A percentile compares a stretch with the other conserved stretches of the same genome.
phyloP scores from a whole-genome alignment of 2,888 invertebrate species.

The Meteorus colon region DNA sequence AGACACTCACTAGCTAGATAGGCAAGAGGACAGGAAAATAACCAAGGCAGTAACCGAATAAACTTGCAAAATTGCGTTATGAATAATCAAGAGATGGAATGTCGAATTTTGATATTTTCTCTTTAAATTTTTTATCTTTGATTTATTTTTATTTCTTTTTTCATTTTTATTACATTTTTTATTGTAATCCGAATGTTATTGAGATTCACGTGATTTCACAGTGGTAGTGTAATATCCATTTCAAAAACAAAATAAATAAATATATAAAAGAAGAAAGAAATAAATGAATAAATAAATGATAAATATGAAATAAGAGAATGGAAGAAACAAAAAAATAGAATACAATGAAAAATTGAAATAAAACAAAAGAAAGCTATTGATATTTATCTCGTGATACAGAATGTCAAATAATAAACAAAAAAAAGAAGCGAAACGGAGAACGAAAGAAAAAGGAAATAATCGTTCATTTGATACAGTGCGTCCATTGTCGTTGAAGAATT shows the following conservation, averaged over 20 bases:
- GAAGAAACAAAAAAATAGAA: background rate
- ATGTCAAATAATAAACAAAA: slow-evolving; percentile 48
- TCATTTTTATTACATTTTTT: background rate
- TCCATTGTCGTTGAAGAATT: slow-evolving; percentile 52
- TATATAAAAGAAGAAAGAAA: background rate
- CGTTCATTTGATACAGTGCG: slow-evolving; percentile 35
- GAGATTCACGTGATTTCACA: slow-evolving; percentile 4
- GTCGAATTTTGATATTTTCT: slow-evolving; percentile 23
- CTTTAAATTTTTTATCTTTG: background rate
- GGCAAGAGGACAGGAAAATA: background rate
- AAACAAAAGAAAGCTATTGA: slow-evolving; percentile 25
- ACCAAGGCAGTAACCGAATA: slow-evolving; percentile 4
- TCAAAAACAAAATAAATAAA: background rate
- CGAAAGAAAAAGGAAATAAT: slow-evolving; percentile 31
- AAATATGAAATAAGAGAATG: background rate
- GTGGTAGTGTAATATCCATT: background rate
- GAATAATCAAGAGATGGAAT: background rate
- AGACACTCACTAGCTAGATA: background rate
- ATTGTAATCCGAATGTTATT: background rate
- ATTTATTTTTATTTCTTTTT: background rate
- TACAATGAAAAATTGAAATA: background rate
- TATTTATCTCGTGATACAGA: slow-evolving; percentile 54
- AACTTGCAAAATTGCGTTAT: slow-evolving; percentile 20
- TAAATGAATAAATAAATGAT: background rate
- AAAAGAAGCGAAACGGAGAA: slow-evolving; percentile 43